Evolutionary conservation across 2,113 vertebrate genomes (phyloP).

Genomic region (Chionodraco myersi): DNA sequence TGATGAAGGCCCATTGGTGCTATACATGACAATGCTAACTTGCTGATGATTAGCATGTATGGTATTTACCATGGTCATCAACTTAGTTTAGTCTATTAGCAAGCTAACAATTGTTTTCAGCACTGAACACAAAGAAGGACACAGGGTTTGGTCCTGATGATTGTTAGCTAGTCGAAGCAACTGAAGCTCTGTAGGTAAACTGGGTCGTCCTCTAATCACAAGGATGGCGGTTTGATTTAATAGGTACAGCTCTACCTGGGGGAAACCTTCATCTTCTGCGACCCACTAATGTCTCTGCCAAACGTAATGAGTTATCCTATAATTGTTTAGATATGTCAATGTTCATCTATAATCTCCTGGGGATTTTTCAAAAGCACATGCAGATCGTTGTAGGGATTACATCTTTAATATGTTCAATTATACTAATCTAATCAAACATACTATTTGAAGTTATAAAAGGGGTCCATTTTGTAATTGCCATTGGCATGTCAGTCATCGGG

Average conservation of each 20-base stretch:
- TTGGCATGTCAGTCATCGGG: not conserved
- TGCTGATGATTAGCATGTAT: not conserved
- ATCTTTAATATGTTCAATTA: too few species aligned
- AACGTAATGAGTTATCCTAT: not conserved
- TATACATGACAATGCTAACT: not conserved
- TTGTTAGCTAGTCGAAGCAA: not conserved
- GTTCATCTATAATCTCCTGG: not conserved
- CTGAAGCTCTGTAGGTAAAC: too few species aligned
- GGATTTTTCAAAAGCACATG: not conserved
- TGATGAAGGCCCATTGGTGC: not conserved
- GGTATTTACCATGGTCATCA: not conserved
- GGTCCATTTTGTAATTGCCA: not conserved
- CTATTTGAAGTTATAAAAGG: not conserved
- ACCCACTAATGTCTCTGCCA: not conserved
- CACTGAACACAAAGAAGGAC: not conserved
- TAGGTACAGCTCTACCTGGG: too few species aligned
- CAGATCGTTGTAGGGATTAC: not conserved
- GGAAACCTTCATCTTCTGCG: not conserved
- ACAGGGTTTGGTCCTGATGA: not conserved
- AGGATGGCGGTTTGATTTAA: too few species aligned
- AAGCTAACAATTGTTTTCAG: not conserved
- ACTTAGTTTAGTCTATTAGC: not conserved
- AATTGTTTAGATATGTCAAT: constrained; percentile 1
- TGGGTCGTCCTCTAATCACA: too few species aligned
- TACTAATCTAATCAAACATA: not conserved